Evolutionary conservation across 1,140 invertebrate genomes (phyloP).

Genomic region (Caenorhabditis latens): DNA sequence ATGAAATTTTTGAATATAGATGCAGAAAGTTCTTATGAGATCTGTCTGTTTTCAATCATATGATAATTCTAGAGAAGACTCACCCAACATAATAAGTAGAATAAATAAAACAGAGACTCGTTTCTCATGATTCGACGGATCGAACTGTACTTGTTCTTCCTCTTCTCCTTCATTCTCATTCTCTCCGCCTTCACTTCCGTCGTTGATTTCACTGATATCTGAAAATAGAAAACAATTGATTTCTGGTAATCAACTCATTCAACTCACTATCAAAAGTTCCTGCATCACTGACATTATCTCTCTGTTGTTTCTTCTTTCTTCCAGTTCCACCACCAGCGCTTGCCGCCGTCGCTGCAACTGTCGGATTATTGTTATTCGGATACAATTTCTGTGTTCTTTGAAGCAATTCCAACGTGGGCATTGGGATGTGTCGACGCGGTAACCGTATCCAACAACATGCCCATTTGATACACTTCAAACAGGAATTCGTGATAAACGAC

Average conservation of each 20-base stretch:
- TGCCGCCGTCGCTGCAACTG: slow-evolving; percentile 27
- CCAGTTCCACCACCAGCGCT: slow-evolving; percentile 50
- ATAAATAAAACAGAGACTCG: slow-evolving; percentile 77
- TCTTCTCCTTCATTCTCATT: slow-evolving; percentile 68
- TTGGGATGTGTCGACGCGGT: slow-evolving; percentile 48
- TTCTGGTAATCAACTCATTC: not conserved
- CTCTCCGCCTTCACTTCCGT: slow-evolving; percentile 53
- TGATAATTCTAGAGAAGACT: not conserved
- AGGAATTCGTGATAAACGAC: slow-evolving; percentile 62
- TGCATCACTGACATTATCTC: slow-evolving; percentile 75
- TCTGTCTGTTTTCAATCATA: too few relatives aligned
- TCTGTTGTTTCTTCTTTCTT: slow-evolving; percentile 56
- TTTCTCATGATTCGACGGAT: slow-evolving; percentile 69
- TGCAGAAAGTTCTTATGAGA: too few relatives aligned
- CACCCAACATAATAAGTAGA: slow-evolving; percentile 77
- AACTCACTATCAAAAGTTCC: slow-evolving; percentile 76
- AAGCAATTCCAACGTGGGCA: slow-evolving; percentile 62
- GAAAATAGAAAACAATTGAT: slow-evolving; percentile 52
- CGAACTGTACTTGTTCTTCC: slow-evolving; percentile 69
- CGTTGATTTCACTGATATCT: slow-evolving; percentile 77
- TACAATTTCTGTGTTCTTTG: slow-evolving; percentile 61
- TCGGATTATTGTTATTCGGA: slow-evolving; percentile 56
- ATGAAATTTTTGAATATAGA: not conserved
- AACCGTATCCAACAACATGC: slow-evolving; percentile 57
- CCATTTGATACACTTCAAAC: slow-evolving; percentile 61